Evolutionary conservation across 2,888 invertebrate species (phyloP), one percentile per base, ranked within the genome.

Genomic region (Priocnemis perturbator): DNA sequence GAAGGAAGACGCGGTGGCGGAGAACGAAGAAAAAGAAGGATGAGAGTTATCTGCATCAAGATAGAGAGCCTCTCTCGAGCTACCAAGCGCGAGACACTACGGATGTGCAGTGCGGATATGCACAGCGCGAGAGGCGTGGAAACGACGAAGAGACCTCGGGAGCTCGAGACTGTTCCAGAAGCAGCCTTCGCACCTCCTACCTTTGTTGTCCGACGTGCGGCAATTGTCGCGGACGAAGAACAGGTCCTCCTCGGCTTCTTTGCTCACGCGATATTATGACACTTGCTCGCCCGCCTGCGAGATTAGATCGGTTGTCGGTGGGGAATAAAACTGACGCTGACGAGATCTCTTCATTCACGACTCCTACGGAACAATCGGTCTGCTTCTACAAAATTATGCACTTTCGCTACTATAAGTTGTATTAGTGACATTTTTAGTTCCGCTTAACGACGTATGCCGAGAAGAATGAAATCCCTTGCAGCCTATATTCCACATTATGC

Each of bases 21-120:
- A 47, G 57, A 53, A 57, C n/a, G 44, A 52, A 68, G 62, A 66
- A 65, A 50, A 63, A 59, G 61, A 69, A 50, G 60, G 21, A 60
- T 56, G 69, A 70, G 67, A 75, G 69, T 77, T 78, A 79, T 78
- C 81, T 75, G 81, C 76, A 81, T 82, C 79, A 66, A 80, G 76
- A 80, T 79, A 81, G 68, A 47, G 58, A 26, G 14, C 26, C 37
- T 37, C 37, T 64, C 47, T 45, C 30, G 17, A 62, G 67, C 76
- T 69, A 69, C 71, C 67, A 68, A 60, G 47, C 59, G 45, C 50
- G 23, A 37, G 57, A 56, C 59, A 53, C 45, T 52, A 26, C 14
- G 19, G 23, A 30, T 26, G 20, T 11, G 56, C 60, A 60, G 71
- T 59, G 5, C 50, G 45, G 65, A 37, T 37, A 37, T 37, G 37